Evolutionary conservation across 2,797 vertebrate genomes (phyloP), one percentile per base, ranked within the genome.

Genomic region (Halcyon smyrnensis): DNA sequence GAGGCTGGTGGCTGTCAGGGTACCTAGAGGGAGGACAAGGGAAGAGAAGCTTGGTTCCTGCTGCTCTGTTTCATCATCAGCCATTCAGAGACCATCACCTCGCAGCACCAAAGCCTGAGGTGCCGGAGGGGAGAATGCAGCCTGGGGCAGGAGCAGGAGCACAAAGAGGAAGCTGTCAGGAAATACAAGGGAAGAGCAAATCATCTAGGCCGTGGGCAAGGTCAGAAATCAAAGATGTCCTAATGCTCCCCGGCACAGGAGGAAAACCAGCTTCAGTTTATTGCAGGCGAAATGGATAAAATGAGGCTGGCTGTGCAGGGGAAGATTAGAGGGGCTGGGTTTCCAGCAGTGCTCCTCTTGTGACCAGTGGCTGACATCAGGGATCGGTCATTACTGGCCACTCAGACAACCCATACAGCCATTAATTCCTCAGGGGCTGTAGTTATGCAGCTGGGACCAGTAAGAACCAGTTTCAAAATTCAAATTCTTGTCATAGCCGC

Each of bases 361-460:
- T 54, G 50, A 13, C 18, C 9, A 56, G 28, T 28, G 27, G 19
- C 30, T 75, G 81, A 16, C 24, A 15, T 4, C 71, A 62, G 62
- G 48, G 59, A 64, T 39, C 54, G 12, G 63, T n/a, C 32, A 4
- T 59, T 51, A 54, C 85, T 2, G 1, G 76, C 60, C 54, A 14
- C 21, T n/a, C 68, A 32, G n/a, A 19, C 32, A 65, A 12, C 15
- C 37, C 24, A 4, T 2, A 27, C 24, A 48, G 41, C 32, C 41
- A 2, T 30, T 30, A n/a, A 6, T 37, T 48, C n/a, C 64, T 48
- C 27, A 6, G 1, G 2, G 27, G 2, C 5, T 4, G 28, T 0
- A 19, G 21, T 8, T 57, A 11, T 16, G 41, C 57, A 56, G 15
- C 14, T 83, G 56, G 27, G 15, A 63, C 51, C 28, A 19, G n/a